Evolutionary conservation across 2,888 invertebrate species (phyloP), one percentile per base, ranked within the genome.

Genomic region (Ctena decussata): DNA sequence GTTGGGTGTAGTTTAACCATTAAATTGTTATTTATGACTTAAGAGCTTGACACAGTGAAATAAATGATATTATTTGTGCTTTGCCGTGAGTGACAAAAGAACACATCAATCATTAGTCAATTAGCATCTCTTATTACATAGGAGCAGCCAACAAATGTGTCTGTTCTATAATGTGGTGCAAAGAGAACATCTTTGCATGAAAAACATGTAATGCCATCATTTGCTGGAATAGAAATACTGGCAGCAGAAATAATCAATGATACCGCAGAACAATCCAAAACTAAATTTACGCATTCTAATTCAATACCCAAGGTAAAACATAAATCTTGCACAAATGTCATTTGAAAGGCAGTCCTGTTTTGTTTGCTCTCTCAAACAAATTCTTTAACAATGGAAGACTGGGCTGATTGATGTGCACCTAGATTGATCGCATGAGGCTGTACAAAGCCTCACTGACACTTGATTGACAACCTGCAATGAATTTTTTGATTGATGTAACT

Each of bases 391-490:
- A 94, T 94, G 93, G 92, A 92, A 92, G 92, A 92, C 85, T 75
- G 82, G 85, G 85, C 86, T 94, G 94, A 94, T 94, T 94, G 94
- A 94, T 94, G 93, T 92, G 86, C 86, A 89, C 85, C 90, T 91
- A 92, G 94, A 94, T 94, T 94, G 94, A 94, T 94, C 92, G 93
- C 91, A 91, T 90, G 81, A 91, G 93, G 92, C 93, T 91, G 93
- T 92, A 94, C 93, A 94, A 94, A 94, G 94, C 79, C 90, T 87
- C 80, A 84, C 69, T 93, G 94, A 94, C 94, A 93, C 86, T 85
- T 95, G 95, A 95, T 94, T 94, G 95, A 94, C 95, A 94, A 87
- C 89, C 88, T 86, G 92, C 92, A 93, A 93, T 93, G 93, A 93
- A 92, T 91, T 89, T 85, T 90, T 91, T 95, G 95, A 95, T 95